These are phyloP conservation scores for Lasiommata megera DNA, from an alignment of 2,888 invertebrate genomes.

Conservation along the genomic window DNA sequence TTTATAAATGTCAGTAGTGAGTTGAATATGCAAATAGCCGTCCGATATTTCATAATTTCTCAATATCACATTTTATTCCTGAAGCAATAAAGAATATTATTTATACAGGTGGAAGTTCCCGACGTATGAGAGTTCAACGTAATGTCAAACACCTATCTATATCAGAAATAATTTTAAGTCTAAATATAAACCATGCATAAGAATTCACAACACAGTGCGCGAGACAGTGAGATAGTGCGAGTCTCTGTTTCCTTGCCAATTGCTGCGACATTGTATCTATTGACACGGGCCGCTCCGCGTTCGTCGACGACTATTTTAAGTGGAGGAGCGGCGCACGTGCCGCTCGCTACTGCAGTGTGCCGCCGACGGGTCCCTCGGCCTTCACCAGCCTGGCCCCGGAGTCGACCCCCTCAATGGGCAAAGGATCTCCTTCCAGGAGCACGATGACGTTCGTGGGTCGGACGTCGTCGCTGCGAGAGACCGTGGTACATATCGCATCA, in stretches of 20 bases:
- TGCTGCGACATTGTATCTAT: conserved; percentile 79
- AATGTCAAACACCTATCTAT: conserved; percentile 81
- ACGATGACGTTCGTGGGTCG: conserved; percentile 45
- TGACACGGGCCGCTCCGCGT: conserved; percentile 68
- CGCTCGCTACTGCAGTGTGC: conserved; percentile 36
- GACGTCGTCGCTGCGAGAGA: conserved; percentile 60
- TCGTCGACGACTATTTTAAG: conserved; percentile 66
- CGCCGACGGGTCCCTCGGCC: conserved; percentile 37
- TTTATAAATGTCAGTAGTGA: no score
- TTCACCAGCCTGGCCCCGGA: conserved; percentile 25
- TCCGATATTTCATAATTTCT: not conserved
- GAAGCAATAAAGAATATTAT: conserved; percentile 51
- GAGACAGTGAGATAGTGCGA: conserved; percentile 81
- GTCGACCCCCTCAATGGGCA: conserved; percentile 45
- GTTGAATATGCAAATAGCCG: no score
- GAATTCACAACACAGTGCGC: conserved; percentile 80
- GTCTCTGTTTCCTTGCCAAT: conserved; percentile 78
- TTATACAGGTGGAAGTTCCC: conserved; percentile 77
- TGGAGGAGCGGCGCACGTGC: conserved; percentile 56
- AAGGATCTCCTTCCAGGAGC: conserved; percentile 45
- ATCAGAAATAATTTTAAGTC: conserved; percentile 79
- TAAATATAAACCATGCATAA: conserved; percentile 80
- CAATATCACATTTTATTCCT: conserved; percentile 26
- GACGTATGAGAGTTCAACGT: conserved; percentile 81
- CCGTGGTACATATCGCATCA: conserved; percentile 76